phyloP scores from a whole-genome alignment of 2,113 vertebrate genomes.

The Nothoprocta perdicaria region DNA sequence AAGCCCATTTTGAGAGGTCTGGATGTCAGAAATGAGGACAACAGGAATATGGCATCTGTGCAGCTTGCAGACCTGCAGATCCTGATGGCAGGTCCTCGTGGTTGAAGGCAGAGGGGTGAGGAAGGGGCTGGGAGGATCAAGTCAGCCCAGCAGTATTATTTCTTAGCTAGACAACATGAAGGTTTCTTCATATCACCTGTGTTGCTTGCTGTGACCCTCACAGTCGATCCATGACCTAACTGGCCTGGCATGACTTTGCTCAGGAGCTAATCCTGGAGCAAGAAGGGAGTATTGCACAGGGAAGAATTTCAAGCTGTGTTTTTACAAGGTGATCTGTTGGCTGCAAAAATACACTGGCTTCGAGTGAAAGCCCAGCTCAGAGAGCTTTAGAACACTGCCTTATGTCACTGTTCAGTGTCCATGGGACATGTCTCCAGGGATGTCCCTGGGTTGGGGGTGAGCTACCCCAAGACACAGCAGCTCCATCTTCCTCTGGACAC shows the following conservation, averaged over 20 bases:
- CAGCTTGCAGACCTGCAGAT: neutral
- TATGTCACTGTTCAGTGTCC: neutral
- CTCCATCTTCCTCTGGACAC: neutral
- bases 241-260: neutral
- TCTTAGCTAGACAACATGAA: neutral
- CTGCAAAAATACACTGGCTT: neutral
- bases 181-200: neutral
- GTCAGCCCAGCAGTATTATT: neutral
- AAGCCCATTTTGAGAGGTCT: neutral
- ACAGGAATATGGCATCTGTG: neutral
- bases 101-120: neutral
- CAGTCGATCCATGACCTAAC: neutral
- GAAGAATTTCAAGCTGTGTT: neutral
- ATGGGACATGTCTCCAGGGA: neutral
- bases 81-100: neutral
- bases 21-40: no score
- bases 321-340: neutral
- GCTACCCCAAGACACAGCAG: accelerated
- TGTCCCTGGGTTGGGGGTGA: neutral
- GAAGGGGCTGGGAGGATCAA: neutral
- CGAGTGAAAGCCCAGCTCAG: neutral
- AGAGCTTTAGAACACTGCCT: neutral
- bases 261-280: neutral
- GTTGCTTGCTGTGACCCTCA: neutral
- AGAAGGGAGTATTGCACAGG: accelerated